A percentile compares a stretch with the other conserved stretches of the same genome.
Conservation (phyloP, 2,888 invertebrate species). For the Allophyes oxyacanthae region DNA sequence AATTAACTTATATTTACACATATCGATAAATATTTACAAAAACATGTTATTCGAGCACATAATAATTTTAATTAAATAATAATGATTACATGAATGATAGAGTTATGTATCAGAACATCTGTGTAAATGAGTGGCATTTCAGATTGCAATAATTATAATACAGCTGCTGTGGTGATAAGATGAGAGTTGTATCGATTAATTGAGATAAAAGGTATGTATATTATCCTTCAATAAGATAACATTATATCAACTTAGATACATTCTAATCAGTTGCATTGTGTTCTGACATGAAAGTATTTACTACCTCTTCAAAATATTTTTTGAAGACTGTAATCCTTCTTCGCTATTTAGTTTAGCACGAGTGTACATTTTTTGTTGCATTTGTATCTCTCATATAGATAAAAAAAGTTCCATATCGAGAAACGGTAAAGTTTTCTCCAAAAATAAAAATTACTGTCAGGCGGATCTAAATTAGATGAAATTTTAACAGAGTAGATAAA, state of each 20-base stretch:
- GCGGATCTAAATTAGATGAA: no score
- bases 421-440: no score
- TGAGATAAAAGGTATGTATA: slow-evolving; percentile 23
- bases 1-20: slow-evolving; percentile 34
- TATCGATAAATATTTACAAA: slow-evolving; percentile 37
- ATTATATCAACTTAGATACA: neutral
- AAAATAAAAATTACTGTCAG: no score
- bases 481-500: no score
- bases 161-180: slow-evolving; percentile 6
- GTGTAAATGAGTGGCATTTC: slow-evolving; percentile 3
- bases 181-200: slow-evolving; percentile 5
- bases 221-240: slow-evolving; percentile 24
- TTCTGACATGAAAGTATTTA: no score
- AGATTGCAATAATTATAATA: slow-evolving; percentile 2
- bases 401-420: no score
- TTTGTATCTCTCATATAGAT: no score
- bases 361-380: no score
- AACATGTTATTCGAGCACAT: slow-evolving; percentile 45
- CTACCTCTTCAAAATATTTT: no score
- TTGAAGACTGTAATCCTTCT: no score
- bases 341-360: no score
- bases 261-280: no score
- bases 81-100: slow-evolving; percentile 10
- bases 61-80: slow-evolving; percentile 25
- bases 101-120: slow-evolving; percentile 1